phyloP scores from a whole-genome alignment of 2,888 invertebrate genomes.

The Pogonocherus hispidulus region DNA sequence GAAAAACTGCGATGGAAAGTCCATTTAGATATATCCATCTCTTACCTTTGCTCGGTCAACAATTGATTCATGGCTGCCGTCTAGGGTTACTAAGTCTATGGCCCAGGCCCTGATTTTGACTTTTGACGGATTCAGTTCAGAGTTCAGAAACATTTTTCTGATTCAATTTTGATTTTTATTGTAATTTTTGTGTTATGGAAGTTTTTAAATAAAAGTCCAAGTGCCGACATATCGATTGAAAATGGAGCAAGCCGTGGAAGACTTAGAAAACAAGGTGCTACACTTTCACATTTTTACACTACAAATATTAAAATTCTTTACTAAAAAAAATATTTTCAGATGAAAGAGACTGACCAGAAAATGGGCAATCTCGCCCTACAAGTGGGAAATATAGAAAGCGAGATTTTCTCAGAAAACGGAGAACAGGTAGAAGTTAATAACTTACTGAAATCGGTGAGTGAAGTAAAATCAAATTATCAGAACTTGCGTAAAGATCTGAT shows the following conservation, averaged over 20 bases:
- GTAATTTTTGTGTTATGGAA: neutral
- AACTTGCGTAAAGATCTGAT: constrained; percentile 83
- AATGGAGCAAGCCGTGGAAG: constrained; percentile 64
- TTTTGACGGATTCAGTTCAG: too few species aligned
- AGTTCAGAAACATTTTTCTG: too few species aligned
- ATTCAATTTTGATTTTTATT: neutral
- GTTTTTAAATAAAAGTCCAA: neutral
- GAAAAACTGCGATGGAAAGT: too few species aligned
- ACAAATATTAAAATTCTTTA: neutral
- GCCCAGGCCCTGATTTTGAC: too few species aligned
- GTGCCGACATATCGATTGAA: neutral
- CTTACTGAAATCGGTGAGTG: constrained; percentile 82
- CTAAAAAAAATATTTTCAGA: too few species aligned
- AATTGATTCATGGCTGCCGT: too few species aligned
- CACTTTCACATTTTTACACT: neutral
- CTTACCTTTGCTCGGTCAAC: too few species aligned
- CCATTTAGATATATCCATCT: too few species aligned
- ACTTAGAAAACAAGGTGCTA: constrained; percentile 64
- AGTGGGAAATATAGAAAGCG: constrained; percentile 80
- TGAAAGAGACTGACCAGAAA: constrained; percentile 80
- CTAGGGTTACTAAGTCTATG: too few species aligned
- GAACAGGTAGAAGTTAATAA: constrained; percentile 79
- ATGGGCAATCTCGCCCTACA: constrained; percentile 82
- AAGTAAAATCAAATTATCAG: constrained; percentile 85
- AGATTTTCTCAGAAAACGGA: constrained; percentile 68